These are phyloP conservation scores for Himalopsyche japonica DNA, from an alignment of 2,888 invertebrate genomes.

Conservation along the genomic window DNA sequence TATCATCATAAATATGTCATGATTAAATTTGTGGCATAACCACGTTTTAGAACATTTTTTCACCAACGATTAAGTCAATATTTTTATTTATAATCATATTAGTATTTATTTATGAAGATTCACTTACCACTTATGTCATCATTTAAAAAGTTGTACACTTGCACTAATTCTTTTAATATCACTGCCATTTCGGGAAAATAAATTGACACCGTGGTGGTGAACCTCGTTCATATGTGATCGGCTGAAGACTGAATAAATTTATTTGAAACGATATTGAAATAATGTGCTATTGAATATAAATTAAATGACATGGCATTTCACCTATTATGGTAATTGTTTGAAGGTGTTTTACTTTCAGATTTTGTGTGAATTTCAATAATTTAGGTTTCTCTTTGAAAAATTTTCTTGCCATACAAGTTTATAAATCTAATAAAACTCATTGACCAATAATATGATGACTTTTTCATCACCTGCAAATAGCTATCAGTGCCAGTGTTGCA, in stretches of 20 bases:
- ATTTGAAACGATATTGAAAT: not conserved
- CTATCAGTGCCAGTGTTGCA: not conserved
- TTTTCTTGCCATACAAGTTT: not conserved
- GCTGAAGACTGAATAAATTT: not conserved
- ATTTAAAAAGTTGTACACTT: slow-evolving; percentile 42
- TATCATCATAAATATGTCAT: no score
- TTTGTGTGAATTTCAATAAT: not conserved
- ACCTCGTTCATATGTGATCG: not conserved
- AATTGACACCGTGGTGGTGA: not conserved
- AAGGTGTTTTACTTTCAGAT: not conserved
- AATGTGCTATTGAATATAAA: not conserved
- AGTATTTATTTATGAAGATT: slow-evolving; percentile 30
- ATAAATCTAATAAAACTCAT: not conserved
- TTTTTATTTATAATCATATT: no score
- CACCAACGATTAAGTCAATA: no score
- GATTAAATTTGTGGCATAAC: no score
- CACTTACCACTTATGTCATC: slow-evolving; percentile 41
- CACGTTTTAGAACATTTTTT: no score
- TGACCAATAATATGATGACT: not conserved
- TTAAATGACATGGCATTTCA: slow-evolving; percentile 8
- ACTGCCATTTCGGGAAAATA: slow-evolving; percentile 42
- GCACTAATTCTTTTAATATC: slow-evolving; percentile 42
- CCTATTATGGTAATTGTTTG: slow-evolving; percentile 8
- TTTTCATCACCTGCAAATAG: not conserved
- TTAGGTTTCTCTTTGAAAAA: not conserved